Percentiles rank a stretch among this genome's conserved stretches.
Conservation (phyloP, 2,888 invertebrate genomes). For the Drosophila barbarae region DNA sequence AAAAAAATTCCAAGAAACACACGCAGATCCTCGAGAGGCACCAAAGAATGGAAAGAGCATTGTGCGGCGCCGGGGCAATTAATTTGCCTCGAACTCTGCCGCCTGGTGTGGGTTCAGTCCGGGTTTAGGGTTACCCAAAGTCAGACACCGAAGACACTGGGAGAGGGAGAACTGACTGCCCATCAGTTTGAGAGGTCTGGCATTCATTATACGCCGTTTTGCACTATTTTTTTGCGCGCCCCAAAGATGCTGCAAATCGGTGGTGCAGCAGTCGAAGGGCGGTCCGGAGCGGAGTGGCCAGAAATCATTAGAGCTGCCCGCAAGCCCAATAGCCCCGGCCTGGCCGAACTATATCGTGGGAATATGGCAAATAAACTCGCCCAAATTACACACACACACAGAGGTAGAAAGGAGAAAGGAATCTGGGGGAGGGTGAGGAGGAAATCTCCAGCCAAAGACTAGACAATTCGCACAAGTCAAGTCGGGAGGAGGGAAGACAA, state of each 20-base stretch:
- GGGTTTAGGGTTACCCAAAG: conserved; percentile 52
- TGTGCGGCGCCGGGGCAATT: conserved; percentile 72
- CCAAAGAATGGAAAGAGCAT: conserved; percentile 49
- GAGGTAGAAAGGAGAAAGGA: conserved; percentile 17
- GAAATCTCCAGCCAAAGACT: conserved; percentile 21
- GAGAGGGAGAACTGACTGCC: conserved; percentile 16
- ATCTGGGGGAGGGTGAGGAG: conserved; percentile 1
- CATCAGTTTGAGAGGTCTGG: conserved; percentile 52
- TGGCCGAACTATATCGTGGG: conserved; percentile 76
- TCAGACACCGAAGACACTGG: neutral
- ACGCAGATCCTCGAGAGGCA: conserved; percentile 38
- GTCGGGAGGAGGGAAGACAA: conserved; percentile 29
- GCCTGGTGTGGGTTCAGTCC: conserved; percentile 55
- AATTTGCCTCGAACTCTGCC: conserved; percentile 47
- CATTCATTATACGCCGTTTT: conserved; percentile 71
- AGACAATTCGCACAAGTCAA: conserved; percentile 55
- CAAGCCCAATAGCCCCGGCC: conserved; percentile 55
- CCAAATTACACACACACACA: conserved; percentile 61
- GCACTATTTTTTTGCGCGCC: conserved; percentile 64
- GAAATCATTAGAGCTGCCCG: conserved; percentile 70
- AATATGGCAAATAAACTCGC: conserved; percentile 77
- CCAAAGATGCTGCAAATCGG: conserved; percentile 33
- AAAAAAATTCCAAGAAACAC: conserved; percentile 61
- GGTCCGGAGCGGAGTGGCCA: conserved; percentile 25
- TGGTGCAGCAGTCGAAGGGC: conserved; percentile 13